These are phyloP conservation scores for Gallinago jamesoni DNA, from an alignment of 2,113 vertebrate species.

Conservation along the genomic window DNA sequence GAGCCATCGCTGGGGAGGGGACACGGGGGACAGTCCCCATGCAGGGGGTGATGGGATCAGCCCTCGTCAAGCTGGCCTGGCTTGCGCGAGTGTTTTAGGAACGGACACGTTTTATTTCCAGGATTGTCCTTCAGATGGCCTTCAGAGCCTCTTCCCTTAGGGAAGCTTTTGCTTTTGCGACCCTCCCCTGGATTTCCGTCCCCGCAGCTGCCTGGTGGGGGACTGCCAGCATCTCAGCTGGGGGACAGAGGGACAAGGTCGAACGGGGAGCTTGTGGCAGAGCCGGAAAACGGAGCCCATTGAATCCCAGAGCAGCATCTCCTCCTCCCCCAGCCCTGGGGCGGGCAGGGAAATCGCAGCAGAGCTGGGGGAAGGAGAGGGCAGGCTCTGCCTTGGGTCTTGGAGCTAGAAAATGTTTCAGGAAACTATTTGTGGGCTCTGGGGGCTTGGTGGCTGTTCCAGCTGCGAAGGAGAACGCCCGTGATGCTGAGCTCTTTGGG, in stretches of 20 bases:
- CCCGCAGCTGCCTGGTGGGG: not conserved
- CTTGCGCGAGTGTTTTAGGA: not conserved
- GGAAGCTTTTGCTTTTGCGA: rapidly evolving
- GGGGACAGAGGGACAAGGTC: rapidly evolving
- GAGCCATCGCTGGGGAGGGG: rapidly evolving
- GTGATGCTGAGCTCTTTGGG: rapidly evolving
- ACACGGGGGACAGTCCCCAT: not conserved
- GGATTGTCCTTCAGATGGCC: not conserved
- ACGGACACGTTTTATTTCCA: not conserved
- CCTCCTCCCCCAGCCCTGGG: not conserved
- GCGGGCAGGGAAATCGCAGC: not conserved
- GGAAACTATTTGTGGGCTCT: not conserved
- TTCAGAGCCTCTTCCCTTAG: not conserved
- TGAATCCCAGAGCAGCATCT: not conserved
- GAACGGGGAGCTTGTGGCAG: not conserved
- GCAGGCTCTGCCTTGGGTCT: not conserved
- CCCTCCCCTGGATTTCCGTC: not conserved
- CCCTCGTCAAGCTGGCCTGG: not conserved
- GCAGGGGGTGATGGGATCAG: not conserved
- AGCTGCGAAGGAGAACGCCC: not conserved
- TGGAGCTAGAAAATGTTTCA: not conserved
- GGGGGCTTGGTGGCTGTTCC: not conserved
- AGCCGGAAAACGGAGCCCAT: not conserved
- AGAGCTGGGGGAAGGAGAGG: not conserved
- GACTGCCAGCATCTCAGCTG: not conserved